Conservation (phyloP, 2,888 invertebrate genomes). For the Troides aeacus region DNA sequence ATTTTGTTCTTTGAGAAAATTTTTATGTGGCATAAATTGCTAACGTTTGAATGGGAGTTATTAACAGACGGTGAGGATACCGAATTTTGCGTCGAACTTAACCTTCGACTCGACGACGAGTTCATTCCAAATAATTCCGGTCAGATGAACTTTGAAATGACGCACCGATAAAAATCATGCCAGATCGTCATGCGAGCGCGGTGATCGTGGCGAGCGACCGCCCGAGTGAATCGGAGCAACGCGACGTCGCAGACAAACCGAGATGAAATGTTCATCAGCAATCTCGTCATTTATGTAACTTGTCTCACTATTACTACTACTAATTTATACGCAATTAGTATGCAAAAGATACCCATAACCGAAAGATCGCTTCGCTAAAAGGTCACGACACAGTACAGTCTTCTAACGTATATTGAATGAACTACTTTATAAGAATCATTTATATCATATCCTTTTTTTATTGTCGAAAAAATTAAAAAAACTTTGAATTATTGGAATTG, state of each 20-base stretch:
- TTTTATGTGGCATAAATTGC: too few relatives aligned
- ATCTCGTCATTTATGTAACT: neutral
- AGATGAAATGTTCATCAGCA: neutral
- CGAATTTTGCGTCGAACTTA: neutral
- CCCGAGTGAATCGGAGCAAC: constrained; percentile 1
- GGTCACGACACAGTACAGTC: neutral
- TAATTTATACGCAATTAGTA: neutral
- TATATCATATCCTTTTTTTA: neutral
- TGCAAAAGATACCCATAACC: neutral
- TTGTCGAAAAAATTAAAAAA: neutral
- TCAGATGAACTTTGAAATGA: constrained; percentile 47
- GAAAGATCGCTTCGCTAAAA: neutral
- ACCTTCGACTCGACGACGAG: constrained; percentile 24
- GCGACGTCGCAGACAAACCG: neutral
- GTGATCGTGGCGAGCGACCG: neutral
- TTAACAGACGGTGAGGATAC: neutral
- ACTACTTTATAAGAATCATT: too few relatives aligned
- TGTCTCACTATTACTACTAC: neutral
- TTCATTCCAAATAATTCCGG: constrained; percentile 35
- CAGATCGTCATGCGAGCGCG: constrained; percentile 31
- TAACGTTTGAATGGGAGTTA: neutral
- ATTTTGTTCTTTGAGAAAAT: too few relatives aligned
- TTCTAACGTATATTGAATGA: neutral
- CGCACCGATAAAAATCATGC: constrained; percentile 46
- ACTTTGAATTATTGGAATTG: too few relatives aligned